Evolutionary conservation across 1,140 invertebrate species (phyloP).

Genomic region (Ostrea denselamellosa): DNA sequence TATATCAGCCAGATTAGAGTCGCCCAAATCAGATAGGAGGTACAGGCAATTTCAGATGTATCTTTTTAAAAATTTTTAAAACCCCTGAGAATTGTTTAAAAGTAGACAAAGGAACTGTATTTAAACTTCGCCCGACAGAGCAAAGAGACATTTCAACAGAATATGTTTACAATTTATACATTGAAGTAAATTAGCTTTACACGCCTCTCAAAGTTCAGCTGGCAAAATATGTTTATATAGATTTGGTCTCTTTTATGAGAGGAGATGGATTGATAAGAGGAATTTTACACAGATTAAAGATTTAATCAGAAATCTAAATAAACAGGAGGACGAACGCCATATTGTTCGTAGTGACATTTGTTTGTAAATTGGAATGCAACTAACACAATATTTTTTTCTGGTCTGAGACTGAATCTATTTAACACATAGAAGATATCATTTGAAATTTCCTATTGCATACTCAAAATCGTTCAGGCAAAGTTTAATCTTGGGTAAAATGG

Average conservation of each 20-base stretch:
- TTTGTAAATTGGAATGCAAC: background rate
- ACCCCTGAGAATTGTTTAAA: background rate
- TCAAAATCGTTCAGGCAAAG: too few relatives aligned
- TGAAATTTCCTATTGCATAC: too few relatives aligned
- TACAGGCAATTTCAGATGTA: background rate
- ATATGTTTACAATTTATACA: background rate
- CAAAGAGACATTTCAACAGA: background rate
- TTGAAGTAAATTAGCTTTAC: background rate
- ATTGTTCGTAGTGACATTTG: background rate
- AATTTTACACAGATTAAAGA: background rate
- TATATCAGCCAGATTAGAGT: background rate
- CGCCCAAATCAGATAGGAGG: slow-evolving; percentile 13
- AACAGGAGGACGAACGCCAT: background rate
- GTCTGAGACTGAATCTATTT: too few relatives aligned
- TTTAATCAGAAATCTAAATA: background rate
- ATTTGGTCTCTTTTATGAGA: background rate
- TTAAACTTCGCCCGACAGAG: background rate
- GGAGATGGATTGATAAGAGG: background rate
- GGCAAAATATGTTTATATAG: background rate
- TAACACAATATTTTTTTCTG: too few relatives aligned
- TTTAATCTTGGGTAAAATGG: too few relatives aligned
- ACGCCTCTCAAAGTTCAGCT: background rate
- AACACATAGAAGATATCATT: too few relatives aligned
- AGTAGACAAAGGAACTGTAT: slow-evolving; percentile 5
- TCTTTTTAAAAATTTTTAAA: slow-evolving; percentile 2